Conservation (phyloP, 2,888 invertebrate species). For the Philereme transversata region DNA sequence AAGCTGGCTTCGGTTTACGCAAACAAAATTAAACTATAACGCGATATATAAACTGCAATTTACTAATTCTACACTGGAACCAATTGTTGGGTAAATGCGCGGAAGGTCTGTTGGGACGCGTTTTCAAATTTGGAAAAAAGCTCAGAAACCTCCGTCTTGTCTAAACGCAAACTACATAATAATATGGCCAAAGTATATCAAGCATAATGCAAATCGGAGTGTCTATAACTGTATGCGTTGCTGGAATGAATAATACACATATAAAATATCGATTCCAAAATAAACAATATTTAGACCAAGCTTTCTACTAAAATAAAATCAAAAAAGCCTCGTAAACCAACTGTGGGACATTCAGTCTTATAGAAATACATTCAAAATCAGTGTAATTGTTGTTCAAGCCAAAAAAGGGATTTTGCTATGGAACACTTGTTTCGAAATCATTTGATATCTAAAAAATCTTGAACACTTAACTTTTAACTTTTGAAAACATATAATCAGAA, state of each 20-base stretch:
- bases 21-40: conserved; percentile 67
- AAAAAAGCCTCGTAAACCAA: conserved; percentile 64
- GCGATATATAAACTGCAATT: conserved; percentile 50
- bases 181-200: conserved; percentile 64
- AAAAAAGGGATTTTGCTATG: conserved; percentile 20
- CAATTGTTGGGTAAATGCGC: conserved; percentile 68
- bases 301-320: conserved; percentile 69
- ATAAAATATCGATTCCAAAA: conserved; percentile 62
- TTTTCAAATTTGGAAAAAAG: conserved; percentile 65
- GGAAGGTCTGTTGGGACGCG: conserved; percentile 73
- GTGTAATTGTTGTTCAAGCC: conserved; percentile 31
- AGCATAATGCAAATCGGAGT: conserved; percentile 66
- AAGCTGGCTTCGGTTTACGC: conserved; percentile 59
- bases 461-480: background rate
- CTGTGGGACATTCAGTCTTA: conserved; percentile 52
- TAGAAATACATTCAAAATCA: conserved; percentile 39
- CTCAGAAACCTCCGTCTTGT: conserved; percentile 57
- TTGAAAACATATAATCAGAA: background rate
- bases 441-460: conserved; percentile 18
- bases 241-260: conserved; percentile 75
- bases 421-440: conserved; percentile 18
- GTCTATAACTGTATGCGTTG: conserved; percentile 66
- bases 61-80: conserved; percentile 58
- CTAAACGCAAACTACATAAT: conserved; percentile 63
- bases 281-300: conserved; percentile 64